These are phyloP conservation scores for Malurus alboscapulatus DNA, from an alignment of 2,113 vertebrate genomes.

Conservation along the genomic window DNA sequence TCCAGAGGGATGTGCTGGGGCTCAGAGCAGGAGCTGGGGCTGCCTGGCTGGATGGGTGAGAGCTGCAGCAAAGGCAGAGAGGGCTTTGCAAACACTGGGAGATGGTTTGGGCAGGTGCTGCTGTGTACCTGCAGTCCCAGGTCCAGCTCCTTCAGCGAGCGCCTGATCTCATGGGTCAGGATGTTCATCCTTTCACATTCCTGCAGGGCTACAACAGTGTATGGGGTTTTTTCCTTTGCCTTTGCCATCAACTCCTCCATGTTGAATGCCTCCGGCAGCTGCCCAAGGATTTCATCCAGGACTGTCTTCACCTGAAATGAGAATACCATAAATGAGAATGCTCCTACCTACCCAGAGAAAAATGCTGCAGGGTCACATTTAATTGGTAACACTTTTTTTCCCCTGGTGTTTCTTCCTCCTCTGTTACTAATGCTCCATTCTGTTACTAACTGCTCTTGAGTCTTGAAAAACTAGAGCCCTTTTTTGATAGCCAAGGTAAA, in stretches of 20 bases:
- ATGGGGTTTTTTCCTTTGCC: slow-evolving; percentile 66
- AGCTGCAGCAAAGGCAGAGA: neutral
- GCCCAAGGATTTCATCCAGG: slow-evolving; percentile 66
- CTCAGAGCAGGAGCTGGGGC: neutral
- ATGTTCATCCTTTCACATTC: slow-evolving; percentile 79
- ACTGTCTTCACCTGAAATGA: slow-evolving; percentile 70
- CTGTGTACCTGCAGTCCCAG: slow-evolving; percentile 71
- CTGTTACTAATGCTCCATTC: neutral
- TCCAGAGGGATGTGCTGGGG: neutral
- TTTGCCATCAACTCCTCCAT: slow-evolving; percentile 70
- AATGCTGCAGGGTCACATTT: neutral
- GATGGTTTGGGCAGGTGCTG: neutral
- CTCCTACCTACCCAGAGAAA: neutral
- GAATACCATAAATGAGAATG: neutral
- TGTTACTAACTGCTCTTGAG: neutral
- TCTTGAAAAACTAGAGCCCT: neutral
- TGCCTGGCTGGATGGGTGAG: accelerated
- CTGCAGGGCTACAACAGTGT: slow-evolving; percentile 74
- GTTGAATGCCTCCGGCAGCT: slow-evolving; percentile 69
- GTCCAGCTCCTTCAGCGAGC: slow-evolving; percentile 72
- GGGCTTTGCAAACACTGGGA: accelerated
- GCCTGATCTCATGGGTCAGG: slow-evolving; percentile 69
- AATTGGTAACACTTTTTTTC: neutral
- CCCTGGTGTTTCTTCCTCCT: neutral
- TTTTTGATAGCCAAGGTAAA: neutral